Evolutionary conservation across 2,797 vertebrate genomes (phyloP).

Genomic region (Crypturellus tataupa): DNA sequence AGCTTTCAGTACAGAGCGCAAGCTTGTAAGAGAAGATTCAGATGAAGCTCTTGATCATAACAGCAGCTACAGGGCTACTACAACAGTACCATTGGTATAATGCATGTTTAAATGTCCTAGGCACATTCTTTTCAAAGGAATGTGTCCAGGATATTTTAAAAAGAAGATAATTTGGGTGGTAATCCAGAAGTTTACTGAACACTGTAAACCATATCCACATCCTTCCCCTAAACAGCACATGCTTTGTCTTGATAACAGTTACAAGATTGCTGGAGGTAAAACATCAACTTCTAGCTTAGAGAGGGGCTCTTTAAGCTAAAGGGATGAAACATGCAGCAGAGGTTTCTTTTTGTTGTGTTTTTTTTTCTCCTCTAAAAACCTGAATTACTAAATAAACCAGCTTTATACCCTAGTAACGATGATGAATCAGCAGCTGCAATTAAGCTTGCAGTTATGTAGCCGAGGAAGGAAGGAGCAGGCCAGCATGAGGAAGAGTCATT

Average conservation of each 20-base stretch:
- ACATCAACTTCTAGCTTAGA: not conserved
- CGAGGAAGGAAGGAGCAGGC: constrained; percentile 58
- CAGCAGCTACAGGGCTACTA: not conserved
- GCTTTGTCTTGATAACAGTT: not conserved
- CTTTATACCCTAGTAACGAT: constrained; percentile 49
- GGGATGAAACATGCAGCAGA: not conserved
- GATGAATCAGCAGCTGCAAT: constrained; percentile 69
- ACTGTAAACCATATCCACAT: not conserved
- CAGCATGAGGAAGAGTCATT: constrained; percentile 50
- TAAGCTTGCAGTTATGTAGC: constrained; percentile 61
- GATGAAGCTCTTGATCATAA: not conserved
- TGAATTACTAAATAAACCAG: constrained; percentile 63
- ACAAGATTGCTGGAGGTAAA: not conserved
- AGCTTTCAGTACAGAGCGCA: not conserved
- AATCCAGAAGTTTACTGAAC: constrained; percentile 4
- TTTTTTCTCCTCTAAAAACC: not conserved
- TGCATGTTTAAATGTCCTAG: not conserved
- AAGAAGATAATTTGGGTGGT: constrained; percentile 7
- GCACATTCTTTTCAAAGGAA: constrained; percentile 45
- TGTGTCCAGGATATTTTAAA: not conserved
- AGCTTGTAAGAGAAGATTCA: not conserved
- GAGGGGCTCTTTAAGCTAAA: not conserved
- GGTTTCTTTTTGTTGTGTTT: not conserved
- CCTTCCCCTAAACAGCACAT: not conserved
- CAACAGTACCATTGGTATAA: not conserved